These are phyloP conservation scores for Lontra canadensis DNA, from an alignment of 2,113 vertebrate species.

Conservation along the genomic window DNA sequence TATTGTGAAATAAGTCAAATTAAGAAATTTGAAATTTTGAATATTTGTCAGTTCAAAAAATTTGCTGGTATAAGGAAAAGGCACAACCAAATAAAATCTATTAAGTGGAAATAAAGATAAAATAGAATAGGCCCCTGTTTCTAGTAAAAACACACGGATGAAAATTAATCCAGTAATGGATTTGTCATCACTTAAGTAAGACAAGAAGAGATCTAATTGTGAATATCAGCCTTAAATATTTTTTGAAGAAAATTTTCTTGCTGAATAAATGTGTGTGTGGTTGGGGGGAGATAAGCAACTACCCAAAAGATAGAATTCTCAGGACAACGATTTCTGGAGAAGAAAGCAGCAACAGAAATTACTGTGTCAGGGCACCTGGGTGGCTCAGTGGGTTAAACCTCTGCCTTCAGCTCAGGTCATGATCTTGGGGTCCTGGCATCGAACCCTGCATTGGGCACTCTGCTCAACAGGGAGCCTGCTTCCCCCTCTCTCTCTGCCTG, in stretches of 20 bases:
- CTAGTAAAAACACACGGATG: neutral
- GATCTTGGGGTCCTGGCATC: too few relatives aligned
- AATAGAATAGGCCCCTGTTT: neutral
- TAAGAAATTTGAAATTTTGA: neutral
- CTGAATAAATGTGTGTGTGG: neutral
- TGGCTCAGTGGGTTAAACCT: too few relatives aligned
- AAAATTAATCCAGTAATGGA: neutral
- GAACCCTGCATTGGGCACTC: rapidly evolving
- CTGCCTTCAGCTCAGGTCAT: too few relatives aligned
- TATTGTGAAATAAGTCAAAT: neutral
- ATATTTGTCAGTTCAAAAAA: neutral
- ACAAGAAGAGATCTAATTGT: neutral
- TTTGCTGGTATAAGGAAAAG: neutral
- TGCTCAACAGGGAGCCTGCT: too few relatives aligned
- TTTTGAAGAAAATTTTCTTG: neutral
- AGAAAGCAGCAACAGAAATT: neutral
- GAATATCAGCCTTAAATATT: neutral
- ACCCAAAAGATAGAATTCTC: neutral
- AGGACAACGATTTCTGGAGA: neutral
- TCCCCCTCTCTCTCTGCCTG: too few relatives aligned
- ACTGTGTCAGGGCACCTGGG: too few relatives aligned
- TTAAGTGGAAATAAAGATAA: neutral
- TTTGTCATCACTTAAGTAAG: neutral
- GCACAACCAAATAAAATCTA: neutral
- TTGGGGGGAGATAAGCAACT: neutral